A percentile compares a stretch with the other conserved stretches of the same genome.
Evolutionary conservation across 2,113 vertebrate species (phyloP).

Genomic region (Nothoprocta pentlandii): DNA sequence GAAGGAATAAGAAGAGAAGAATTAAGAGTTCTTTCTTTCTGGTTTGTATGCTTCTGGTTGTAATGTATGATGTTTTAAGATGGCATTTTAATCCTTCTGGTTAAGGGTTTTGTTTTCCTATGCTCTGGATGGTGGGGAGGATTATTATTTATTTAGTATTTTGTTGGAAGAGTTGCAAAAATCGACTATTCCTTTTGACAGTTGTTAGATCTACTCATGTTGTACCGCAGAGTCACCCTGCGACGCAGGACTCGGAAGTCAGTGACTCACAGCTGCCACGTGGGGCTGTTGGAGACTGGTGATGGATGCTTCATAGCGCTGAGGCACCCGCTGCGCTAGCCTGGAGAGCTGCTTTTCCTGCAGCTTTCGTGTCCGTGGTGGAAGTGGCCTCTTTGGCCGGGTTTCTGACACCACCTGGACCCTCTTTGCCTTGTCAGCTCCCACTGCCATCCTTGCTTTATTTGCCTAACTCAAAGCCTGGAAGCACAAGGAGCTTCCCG

Average conservation of each 20-base stretch:
- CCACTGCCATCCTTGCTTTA: background rate
- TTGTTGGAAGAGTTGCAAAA: no score
- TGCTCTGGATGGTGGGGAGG: no score
- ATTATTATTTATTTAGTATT: no score
- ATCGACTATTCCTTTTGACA: no score
- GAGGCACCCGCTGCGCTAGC: no score
- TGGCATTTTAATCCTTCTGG: background rate
- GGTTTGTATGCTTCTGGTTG: background rate
- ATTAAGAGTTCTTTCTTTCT: background rate
- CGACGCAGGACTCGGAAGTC: no score
- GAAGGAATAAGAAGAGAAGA: background rate
- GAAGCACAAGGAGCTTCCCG: conserved; percentile 25
- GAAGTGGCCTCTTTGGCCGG: conserved; percentile 1
- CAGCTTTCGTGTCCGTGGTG: background rate
- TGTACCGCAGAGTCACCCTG: no score
- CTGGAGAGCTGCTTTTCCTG: no score
- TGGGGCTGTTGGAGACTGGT: no score
- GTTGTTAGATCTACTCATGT: no score
- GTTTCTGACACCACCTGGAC: conserved; percentile 14
- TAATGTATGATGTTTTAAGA: background rate
- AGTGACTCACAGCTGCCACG: no score
- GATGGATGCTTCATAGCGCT: no score
- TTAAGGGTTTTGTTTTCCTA: background rate
- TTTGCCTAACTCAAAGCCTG: background rate
- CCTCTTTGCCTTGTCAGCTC: background rate